Evolutionary conservation across 1,140 invertebrate species (phyloP).

Genomic region (Nephila pilipes): DNA sequence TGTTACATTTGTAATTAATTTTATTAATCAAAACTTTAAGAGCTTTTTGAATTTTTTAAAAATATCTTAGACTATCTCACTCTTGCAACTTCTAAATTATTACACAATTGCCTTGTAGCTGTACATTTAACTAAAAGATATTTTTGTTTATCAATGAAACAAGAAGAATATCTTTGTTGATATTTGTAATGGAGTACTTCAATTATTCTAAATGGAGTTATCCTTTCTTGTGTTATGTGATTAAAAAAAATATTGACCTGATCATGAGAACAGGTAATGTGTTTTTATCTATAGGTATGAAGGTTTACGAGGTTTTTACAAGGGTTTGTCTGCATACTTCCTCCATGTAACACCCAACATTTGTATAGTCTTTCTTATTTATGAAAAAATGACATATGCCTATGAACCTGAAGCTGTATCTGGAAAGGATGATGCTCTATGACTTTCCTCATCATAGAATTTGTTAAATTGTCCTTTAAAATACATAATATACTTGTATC

Average conservation of each 20-base stretch:
- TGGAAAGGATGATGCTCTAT: slow-evolving; percentile 74
- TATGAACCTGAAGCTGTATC: slow-evolving; percentile 62
- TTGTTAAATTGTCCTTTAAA: background rate
- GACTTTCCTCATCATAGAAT: slow-evolving; percentile 46
- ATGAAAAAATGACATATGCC: slow-evolving; percentile 91
- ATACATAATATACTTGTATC: background rate
- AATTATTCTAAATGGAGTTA: background rate
- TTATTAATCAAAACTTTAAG: too few relatives aligned
- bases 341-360: slow-evolving; percentile 98
- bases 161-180: too few relatives aligned
- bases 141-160: too few relatives aligned
- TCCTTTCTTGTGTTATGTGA: background rate
- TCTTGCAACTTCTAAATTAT: too few relatives aligned
- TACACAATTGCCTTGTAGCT: too few relatives aligned
- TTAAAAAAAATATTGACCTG: background rate
- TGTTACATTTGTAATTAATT: too few relatives aligned
- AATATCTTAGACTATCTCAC: too few relatives aligned
- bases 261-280: slow-evolving; percentile 24
- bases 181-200: background rate
- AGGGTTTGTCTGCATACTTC: slow-evolving; percentile 96
- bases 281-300: slow-evolving; percentile 85
- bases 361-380: slow-evolving; percentile 97
- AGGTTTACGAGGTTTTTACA: slow-evolving; percentile 95
- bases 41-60: too few relatives aligned
- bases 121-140: too few relatives aligned